A percentile compares a stretch with the other conserved stretches of the same genome.
phyloP scores from a whole-genome alignment of 2,113 vertebrate genomes.

The Ceratotherium simum region DNA sequence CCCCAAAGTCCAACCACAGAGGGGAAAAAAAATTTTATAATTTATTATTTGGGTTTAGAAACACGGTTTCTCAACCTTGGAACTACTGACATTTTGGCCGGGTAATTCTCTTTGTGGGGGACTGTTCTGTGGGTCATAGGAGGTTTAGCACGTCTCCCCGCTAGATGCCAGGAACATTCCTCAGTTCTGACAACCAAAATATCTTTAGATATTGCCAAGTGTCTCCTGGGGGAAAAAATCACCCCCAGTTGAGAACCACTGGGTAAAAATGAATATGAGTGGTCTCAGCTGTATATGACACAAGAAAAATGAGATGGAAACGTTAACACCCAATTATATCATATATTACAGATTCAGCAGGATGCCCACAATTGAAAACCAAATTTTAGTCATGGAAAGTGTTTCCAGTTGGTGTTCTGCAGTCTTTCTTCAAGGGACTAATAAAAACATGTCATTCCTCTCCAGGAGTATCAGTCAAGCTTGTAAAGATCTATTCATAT shows the following conservation, averaged over 20 bases:
- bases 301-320: not conserved
- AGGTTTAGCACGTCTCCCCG: not conserved
- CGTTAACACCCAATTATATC: not conserved
- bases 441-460: not conserved
- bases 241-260: not conserved
- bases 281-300: not conserved
- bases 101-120: not conserved
- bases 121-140: not conserved
- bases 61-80: not conserved
- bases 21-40: not conserved
- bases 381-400: not conserved
- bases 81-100: not conserved
- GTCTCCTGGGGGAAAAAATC: not conserved
- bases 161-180: not conserved
- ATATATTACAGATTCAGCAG: constrained; percentile 8
- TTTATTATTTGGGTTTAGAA: constrained; percentile 8
- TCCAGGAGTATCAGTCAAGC: not conserved
- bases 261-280: constrained; percentile 7
- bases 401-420: not conserved
- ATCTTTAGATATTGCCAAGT: not conserved
- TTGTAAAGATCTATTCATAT: not conserved
- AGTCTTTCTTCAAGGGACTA: not conserved
- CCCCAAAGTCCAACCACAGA: not conserved
- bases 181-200: not conserved
- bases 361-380: constrained; percentile 2